phyloP scores from a whole-genome alignment of 2,113 vertebrate species.

The Clarias gariepinus region DNA sequence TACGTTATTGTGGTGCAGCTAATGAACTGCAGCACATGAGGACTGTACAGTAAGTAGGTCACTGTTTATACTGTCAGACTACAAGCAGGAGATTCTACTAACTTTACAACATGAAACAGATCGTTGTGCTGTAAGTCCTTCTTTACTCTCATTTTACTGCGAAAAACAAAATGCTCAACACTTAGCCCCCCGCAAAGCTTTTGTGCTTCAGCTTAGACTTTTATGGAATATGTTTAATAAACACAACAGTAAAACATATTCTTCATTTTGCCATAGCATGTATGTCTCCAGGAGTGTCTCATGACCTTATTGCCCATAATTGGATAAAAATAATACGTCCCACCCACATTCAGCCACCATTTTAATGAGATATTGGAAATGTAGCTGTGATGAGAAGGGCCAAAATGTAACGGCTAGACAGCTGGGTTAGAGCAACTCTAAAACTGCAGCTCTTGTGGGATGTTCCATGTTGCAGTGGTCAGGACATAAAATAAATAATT shows the following conservation, averaged over 20 bases:
- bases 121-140: background rate
- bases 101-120: background rate
- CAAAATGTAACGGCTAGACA: too few species aligned
- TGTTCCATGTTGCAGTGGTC: too few species aligned
- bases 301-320: background rate
- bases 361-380: too few species aligned
- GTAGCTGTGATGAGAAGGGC: too few species aligned
- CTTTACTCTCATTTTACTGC: background rate
- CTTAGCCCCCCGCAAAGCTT: background rate
- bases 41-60: background rate
- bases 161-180: background rate
- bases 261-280: background rate
- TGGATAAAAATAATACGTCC: slow-evolving; percentile 17
- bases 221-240: background rate
- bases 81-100: background rate
- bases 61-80: background rate
- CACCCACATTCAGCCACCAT: too few species aligned
- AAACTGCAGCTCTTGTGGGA: too few species aligned
- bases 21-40: background rate
- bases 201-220: background rate
- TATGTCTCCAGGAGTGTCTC: background rate
- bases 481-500: too few species aligned
- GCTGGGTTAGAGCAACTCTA: too few species aligned
- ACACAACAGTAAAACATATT: background rate
- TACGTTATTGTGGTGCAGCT: background rate